A percentile compares a stretch with the other conserved stretches of the same genome.
Evolutionary conservation across 2,888 invertebrate species (phyloP).

Genomic region (Acanthosepion esculentum): DNA sequence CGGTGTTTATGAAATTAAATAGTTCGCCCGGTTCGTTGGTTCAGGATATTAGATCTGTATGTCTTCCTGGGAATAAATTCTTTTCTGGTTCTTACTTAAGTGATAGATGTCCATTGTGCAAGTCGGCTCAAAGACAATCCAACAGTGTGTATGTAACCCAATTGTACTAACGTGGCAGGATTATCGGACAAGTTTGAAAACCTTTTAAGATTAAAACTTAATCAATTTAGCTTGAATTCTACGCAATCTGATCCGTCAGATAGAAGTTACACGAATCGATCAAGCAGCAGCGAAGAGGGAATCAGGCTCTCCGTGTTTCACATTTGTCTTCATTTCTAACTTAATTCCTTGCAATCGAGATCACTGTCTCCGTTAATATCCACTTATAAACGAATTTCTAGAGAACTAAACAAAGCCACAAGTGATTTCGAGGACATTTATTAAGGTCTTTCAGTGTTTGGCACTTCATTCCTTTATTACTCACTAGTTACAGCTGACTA

Average conservation of each 20-base stretch:
- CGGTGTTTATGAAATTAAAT: not conserved
- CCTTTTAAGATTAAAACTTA: conserved; percentile 21
- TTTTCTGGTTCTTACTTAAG: not conserved
- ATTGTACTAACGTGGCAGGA: not conserved
- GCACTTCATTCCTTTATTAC: no score
- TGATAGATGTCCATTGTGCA: not conserved
- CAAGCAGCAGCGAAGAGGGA: not conserved
- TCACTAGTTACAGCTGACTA: no score
- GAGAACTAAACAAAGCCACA: not conserved
- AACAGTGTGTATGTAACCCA: not conserved
- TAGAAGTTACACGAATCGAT: not conserved
- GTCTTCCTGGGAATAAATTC: not conserved
- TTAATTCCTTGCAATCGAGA: not conserved
- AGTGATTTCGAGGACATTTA: not conserved
- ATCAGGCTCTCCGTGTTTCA: not conserved
- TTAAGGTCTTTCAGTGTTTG: accelerated
- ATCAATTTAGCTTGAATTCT: conserved; percentile 8
- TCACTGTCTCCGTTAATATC: not conserved
- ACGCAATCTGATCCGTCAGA: conserved; percentile 9
- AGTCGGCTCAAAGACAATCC: not conserved
- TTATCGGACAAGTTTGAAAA: not conserved
- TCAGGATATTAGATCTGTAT: not conserved
- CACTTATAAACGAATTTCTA: not conserved
- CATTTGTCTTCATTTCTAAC: not conserved
- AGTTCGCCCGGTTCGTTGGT: not conserved